Evolutionary conservation across 2,888 invertebrate species (phyloP).

Genomic region (Drosophila subquinaria): DNA sequence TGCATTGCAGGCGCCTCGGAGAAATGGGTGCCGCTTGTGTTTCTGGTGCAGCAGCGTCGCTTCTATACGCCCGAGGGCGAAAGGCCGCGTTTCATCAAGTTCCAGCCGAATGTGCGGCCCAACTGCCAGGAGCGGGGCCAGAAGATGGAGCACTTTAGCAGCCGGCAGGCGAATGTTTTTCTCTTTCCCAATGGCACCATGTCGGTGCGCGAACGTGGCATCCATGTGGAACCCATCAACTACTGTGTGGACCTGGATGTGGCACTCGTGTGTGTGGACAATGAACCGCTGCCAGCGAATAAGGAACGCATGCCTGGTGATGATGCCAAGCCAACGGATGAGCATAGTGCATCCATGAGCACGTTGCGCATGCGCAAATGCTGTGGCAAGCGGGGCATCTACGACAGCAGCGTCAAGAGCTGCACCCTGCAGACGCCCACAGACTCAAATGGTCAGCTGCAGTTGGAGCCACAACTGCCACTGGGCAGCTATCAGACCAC

Average conservation of each 20-base stretch:
- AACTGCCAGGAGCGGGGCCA: slow-evolving; percentile 49
- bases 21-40: slow-evolving; percentile 88
- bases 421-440: slow-evolving; percentile 84
- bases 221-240: slow-evolving; percentile 86
- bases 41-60: slow-evolving; percentile 86
- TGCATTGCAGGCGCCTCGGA: slow-evolving; percentile 83
- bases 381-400: slow-evolving; percentile 89
- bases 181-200: slow-evolving; percentile 90
- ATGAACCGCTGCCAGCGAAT: not conserved
- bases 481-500: slow-evolving; percentile 69
- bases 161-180: slow-evolving; percentile 81
- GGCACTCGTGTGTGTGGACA: slow-evolving; percentile 86
- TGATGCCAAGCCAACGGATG: not conserved
- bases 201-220: slow-evolving; percentile 86
- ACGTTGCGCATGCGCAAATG: slow-evolving; percentile 87
- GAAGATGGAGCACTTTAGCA: slow-evolving; percentile 83
- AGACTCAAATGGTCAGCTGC: slow-evolving; percentile 44
- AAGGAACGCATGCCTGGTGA: slow-evolving; percentile 11
- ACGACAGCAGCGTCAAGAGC: slow-evolving; percentile 86
- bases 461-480: slow-evolving; percentile 62
- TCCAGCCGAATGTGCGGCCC: slow-evolving; percentile 84
- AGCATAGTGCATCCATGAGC: slow-evolving; percentile 46
- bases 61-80: slow-evolving; percentile 85
- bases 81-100: slow-evolving; percentile 85
- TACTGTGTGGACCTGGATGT: slow-evolving; percentile 90